phyloP scores from a whole-genome alignment of 2,888 invertebrate genomes.

The Liodrosophila aerea region DNA sequence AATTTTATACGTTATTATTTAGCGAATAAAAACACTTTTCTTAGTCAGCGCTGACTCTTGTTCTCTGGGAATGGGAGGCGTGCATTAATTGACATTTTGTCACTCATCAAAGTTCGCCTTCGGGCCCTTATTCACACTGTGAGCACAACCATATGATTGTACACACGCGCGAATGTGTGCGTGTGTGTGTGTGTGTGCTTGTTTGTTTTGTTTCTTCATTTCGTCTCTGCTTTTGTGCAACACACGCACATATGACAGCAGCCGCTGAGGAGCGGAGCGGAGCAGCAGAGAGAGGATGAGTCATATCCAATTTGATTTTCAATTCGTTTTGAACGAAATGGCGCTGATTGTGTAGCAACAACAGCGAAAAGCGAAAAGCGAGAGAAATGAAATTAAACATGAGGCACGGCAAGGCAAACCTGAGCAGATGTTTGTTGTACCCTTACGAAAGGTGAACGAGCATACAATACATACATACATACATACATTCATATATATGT shows the following conservation, averaged over 20 bases:
- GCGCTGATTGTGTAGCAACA: conserved; percentile 64
- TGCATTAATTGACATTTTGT: conserved; percentile 40
- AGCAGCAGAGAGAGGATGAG: conserved; percentile 51
- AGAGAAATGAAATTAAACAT: conserved; percentile 55
- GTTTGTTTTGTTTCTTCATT: conserved; percentile 35
- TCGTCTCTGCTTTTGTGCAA: conserved; percentile 35
- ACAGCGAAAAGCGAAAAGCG: conserved; percentile 33
- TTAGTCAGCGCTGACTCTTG: not conserved
- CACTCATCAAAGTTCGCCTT: conserved; percentile 24
- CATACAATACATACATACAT: conserved; percentile 2
- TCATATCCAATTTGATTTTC: conserved; percentile 70
- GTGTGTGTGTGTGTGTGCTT: conserved; percentile 7
- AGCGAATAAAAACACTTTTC: too few species aligned
- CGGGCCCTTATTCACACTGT: conserved; percentile 23
- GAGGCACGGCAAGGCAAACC: conserved; percentile 20
- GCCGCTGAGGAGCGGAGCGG: too few species aligned
- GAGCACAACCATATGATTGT: conserved; percentile 8
- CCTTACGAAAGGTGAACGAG: conserved; percentile 18
- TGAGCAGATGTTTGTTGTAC: conserved; percentile 41
- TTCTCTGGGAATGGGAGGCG: conserved; percentile 8
- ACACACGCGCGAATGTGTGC: conserved; percentile 1
- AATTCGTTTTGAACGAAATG: conserved; percentile 69
- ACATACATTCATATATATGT: not conserved
- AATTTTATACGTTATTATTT: too few species aligned
- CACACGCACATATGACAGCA: conserved; percentile 14